A percentile compares a stretch with the other conserved stretches of the same genome.
Evolutionary conservation across 2,113 vertebrate species (phyloP).

Genomic region (Tragelaphus strepsiceros): DNA sequence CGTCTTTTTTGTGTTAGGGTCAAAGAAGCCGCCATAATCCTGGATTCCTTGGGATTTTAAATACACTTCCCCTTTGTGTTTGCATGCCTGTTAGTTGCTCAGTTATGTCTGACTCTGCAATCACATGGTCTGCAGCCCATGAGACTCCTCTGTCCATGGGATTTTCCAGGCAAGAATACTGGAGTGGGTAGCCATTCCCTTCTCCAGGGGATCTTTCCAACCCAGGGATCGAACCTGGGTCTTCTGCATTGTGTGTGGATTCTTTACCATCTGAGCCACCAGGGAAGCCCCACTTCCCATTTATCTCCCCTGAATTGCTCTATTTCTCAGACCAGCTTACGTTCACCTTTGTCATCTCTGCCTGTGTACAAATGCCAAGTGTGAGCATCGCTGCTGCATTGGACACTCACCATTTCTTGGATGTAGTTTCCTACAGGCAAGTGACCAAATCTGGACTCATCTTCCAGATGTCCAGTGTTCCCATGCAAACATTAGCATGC

Average conservation of each 20-base stretch:
- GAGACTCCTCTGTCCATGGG: not conserved
- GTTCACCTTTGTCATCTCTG: not conserved
- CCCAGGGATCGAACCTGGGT: not conserved
- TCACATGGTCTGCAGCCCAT: not conserved
- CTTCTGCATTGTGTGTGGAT: not conserved
- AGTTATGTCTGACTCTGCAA: not conserved
- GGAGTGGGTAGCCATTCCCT: not conserved
- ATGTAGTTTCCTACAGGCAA: not conserved
- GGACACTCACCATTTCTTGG: not conserved
- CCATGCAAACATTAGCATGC: not conserved
- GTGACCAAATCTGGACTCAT: not conserved
- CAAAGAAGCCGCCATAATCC: not conserved
- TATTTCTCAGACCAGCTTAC: not conserved
- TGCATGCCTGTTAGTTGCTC: not conserved
- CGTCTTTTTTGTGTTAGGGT: not conserved
- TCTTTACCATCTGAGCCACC: not conserved
- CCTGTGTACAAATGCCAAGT: not conserved
- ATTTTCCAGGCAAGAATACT: not conserved
- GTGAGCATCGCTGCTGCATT: not conserved
- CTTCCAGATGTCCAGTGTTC: constrained; percentile 2
- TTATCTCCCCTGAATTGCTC: not conserved
- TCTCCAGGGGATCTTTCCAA: not conserved
- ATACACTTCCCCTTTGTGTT: not conserved
- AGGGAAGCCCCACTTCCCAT: not conserved
- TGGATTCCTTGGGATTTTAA: not conserved